Base-by-base conservation (phyloP, 2,888 invertebrate species). In the Drosophila macrospina region DNA sequence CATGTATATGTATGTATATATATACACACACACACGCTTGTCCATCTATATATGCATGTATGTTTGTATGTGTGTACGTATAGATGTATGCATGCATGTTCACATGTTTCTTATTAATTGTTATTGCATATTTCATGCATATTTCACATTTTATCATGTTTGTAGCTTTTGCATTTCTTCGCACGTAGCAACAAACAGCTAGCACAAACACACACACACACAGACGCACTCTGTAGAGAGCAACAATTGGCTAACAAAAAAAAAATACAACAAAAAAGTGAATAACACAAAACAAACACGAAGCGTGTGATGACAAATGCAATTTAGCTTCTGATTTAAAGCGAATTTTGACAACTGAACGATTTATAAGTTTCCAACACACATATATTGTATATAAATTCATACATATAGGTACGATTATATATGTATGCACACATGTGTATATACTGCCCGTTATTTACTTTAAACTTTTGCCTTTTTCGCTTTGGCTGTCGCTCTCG, bases 391-490 rank as follows among this genome's bases (percentile, higher is more conserved):
- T 42, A 28, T 28, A 26, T 15, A 52, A 37, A 11, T 24, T n/a
- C n/a, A 26, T 37, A 47, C 37, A 20, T 42, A 63, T 39, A 20
- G 20, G 20, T 20, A 20, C 20, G 30, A 50, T 16, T 48, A 52
- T 20, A 42, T 56, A 48, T 45, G 47, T 66, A 47, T 62, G 16
- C 26, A 45, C 20, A 51, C 65, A 24, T 57, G 45, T 26, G 20
- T 44, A 62, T 51, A 37, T 62, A 63, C 55, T 63, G 41, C 52
- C 61, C 76, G 81, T 65, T 82, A 79, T 83, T 83, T 86, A 86
- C 86, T 86, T 86, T 57, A 61, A 67, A 61, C 67, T 71, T 79
- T 68, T 72, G 76, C 68, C 74, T 80, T 55, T 55, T 71, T 75
- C 69, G 55, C 56, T 68, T 50, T 69, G 54, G 65, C 73, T 51